Evolutionary conservation across 2,888 invertebrate genomes (phyloP).

Genomic region (Drosophila meridionalis): DNA sequence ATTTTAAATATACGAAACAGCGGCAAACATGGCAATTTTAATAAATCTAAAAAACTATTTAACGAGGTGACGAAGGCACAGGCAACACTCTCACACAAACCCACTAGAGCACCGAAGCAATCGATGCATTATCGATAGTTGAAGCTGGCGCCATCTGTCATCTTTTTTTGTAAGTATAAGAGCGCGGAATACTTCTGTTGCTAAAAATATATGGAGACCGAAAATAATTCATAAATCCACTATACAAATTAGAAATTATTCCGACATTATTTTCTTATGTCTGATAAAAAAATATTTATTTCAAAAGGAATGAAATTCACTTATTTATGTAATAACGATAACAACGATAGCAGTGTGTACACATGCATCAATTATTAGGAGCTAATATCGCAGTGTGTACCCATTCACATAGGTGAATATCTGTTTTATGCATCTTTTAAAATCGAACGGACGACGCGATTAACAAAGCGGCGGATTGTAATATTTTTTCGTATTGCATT

Average conservation of each 20-base stretch:
- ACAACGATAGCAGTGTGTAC: conserved; percentile 26
- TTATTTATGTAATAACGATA: conserved; percentile 7
- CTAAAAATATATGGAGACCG: background rate
- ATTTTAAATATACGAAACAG: conserved; percentile 14
- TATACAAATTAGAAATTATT: background rate
- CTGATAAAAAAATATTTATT: background rate
- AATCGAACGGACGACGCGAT: conserved; percentile 56
- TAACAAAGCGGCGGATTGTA: conserved; percentile 29
- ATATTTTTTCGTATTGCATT: conserved; percentile 17
- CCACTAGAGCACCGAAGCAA: conserved; percentile 10
- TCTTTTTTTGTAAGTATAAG: background rate
- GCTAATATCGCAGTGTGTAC: conserved; percentile 37
- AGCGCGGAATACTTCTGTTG: background rate
- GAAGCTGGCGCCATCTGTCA: conserved; percentile 34
- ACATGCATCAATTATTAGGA: background rate
- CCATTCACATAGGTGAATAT: conserved; percentile 2
- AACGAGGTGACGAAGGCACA: conserved; percentile 56
- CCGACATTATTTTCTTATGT: background rate
- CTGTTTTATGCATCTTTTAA: conserved; percentile 51
- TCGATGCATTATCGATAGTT: conserved; percentile 40
- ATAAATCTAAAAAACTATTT: conserved; percentile 16
- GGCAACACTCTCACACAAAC: conserved; percentile 22
- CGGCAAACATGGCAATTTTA: conserved; percentile 43
- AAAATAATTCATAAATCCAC: background rate
- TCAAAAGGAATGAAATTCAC: background rate